These are phyloP conservation scores for Cinclus cinclus DNA, from an alignment of 2,113 vertebrate genomes.

Conservation along the genomic window DNA sequence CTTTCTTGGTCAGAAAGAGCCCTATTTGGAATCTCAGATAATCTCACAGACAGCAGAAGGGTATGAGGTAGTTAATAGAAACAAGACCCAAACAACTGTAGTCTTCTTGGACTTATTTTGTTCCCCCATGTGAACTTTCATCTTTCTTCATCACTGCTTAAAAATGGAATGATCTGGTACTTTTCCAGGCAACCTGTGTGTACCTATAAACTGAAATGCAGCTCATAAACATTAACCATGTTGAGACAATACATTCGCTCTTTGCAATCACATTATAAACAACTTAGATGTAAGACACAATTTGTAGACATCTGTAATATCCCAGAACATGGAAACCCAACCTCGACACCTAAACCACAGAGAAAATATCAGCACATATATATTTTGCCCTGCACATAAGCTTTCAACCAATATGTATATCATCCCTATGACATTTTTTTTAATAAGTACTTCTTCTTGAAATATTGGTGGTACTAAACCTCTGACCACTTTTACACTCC, in stretches of 20 bases:
- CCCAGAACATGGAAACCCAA: neutral
- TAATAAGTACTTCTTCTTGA: neutral
- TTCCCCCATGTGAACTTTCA: neutral
- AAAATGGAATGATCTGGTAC: neutral
- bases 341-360: neutral
- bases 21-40: neutral
- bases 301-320: slow-evolving; percentile 38
- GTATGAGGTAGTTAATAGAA: neutral
- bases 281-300: slow-evolving; percentile 39
- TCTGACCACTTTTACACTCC: neutral
- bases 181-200: slow-evolving; percentile 48
- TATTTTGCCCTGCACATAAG: neutral
- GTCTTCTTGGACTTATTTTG: neutral
- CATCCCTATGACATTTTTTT: neutral
- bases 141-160: neutral
- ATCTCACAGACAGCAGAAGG: neutral
- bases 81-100: neutral
- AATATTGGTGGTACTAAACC: neutral
- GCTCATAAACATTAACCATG: slow-evolving; percentile 25
- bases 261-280: slow-evolving; percentile 22
- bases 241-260: slow-evolving; percentile 37
- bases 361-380: neutral
- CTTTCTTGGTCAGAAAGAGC: neutral
- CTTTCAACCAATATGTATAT: neutral
- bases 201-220: slow-evolving; percentile 51